These are phyloP conservation scores for Boulengeromyrus knoepffleri DNA, from an alignment of 2,113 vertebrate species.

Conservation along the genomic window DNA sequence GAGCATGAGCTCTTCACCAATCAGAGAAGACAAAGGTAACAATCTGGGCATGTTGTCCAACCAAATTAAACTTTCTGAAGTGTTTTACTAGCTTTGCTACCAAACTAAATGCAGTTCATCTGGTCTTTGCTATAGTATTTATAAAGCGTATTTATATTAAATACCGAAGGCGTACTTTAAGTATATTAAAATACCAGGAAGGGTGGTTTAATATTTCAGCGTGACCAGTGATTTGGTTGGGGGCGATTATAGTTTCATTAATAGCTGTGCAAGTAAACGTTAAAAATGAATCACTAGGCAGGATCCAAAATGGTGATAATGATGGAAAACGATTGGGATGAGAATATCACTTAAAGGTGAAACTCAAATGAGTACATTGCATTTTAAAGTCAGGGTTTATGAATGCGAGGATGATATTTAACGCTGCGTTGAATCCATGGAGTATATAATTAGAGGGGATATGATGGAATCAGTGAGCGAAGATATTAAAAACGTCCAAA, in stretches of 20 bases:
- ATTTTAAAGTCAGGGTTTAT: not conserved
- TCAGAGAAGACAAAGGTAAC: conserved; percentile 83
- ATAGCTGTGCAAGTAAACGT: not conserved
- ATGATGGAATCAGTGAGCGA: not conserved
- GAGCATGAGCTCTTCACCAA: conserved; percentile 66
- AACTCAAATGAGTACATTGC: not conserved
- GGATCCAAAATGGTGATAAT: not conserved
- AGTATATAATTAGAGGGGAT: not conserved
- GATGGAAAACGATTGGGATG: not conserved
- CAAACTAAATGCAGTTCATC: not conserved
- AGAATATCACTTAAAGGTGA: not conserved
- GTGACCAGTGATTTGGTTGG: not conserved
- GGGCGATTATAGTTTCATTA: not conserved
- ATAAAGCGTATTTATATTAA: not conserved
- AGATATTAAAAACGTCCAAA: not conserved
- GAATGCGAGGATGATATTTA: not conserved
- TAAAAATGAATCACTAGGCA: not conserved
- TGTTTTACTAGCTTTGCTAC: not conserved
- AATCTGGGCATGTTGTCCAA: not conserved
- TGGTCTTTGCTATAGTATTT: not conserved
- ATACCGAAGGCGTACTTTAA: not conserved
- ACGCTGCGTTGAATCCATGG: not conserved
- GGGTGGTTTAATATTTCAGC: not conserved
- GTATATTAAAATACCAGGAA: not conserved
- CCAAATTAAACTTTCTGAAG: not conserved